phyloP scores from a whole-genome alignment of 2,797 vertebrate genomes.

The Podarcis siculus region DNA sequence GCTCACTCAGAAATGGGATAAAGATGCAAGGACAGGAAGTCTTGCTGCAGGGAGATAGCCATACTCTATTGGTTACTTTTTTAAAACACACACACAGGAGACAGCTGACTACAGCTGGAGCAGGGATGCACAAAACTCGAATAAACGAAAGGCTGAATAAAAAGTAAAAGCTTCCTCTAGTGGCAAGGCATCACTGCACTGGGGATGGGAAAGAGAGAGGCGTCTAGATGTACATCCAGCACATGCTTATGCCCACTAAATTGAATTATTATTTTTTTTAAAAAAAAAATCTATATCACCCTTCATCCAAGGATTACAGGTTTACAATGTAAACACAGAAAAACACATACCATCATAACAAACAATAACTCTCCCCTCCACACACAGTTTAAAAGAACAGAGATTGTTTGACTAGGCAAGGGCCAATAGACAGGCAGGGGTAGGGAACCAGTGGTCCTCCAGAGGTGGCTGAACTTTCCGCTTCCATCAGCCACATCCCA shows the following conservation, averaged over 20 bases:
- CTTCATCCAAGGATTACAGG: too few relatives aligned
- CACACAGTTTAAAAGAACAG: too few relatives aligned
- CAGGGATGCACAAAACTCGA: neutral
- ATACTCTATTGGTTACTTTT: neutral
- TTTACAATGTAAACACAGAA: too few relatives aligned
- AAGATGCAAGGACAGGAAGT: neutral
- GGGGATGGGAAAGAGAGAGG: neutral
- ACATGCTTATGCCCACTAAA: neutral
- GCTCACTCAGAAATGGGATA: neutral
- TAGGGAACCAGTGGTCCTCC: neutral
- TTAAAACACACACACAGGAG: neutral
- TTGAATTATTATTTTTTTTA: neutral
- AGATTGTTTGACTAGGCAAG: too few relatives aligned
- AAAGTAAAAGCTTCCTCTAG: neutral
- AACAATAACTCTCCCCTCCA: too few relatives aligned
- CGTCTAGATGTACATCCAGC: neutral
- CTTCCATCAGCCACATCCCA: neutral
- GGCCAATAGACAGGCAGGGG: neutral
- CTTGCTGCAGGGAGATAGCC: neutral
- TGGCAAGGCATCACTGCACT: neutral
- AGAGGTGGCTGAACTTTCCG: neutral
- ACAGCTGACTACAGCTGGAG: neutral
- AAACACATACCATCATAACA: too few relatives aligned
- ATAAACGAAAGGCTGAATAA: neutral
- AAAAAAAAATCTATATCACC: too few relatives aligned